A percentile compares a stretch with the other conserved stretches of the same genome.
These are phyloP conservation scores for Oxyscelio sp. DNA, from an alignment of 2,888 invertebrate genomes.

Conservation along the genomic window DNA sequence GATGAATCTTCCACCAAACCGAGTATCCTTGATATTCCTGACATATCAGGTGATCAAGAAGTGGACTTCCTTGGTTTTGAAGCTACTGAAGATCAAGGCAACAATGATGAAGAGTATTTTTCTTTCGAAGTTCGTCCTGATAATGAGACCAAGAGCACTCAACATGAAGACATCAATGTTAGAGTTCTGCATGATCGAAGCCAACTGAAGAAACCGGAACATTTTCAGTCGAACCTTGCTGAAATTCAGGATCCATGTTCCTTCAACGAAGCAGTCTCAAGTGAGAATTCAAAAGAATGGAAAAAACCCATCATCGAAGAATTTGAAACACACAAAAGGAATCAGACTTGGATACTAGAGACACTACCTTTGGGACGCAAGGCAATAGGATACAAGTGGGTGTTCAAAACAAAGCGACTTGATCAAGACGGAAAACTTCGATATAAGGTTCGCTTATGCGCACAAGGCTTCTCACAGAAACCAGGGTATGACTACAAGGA, in stretches of 20 bases:
- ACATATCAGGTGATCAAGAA: no score
- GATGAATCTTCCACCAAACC: no score
- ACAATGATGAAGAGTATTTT: neutral
- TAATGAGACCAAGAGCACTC: neutral
- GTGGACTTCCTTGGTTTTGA: neutral
- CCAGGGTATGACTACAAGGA: constrained; percentile 50
- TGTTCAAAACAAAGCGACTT: constrained; percentile 35
- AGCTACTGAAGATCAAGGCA: neutral
- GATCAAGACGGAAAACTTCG: constrained; percentile 12
- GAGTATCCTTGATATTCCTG: no score
- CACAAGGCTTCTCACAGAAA: constrained; percentile 32
- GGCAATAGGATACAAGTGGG: constrained; percentile 56
- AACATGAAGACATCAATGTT: neutral
- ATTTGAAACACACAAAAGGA: constrained; percentile 29
- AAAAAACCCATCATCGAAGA: constrained; percentile 36
- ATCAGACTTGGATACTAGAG: constrained; percentile 25
- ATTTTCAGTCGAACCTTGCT: neutral
- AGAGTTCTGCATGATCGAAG: constrained; percentile 12
- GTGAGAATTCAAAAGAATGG: constrained; percentile 38
- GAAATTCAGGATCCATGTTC: constrained; percentile 58
- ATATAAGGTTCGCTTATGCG: constrained; percentile 73
- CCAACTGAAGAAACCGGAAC: constrained; percentile 4
- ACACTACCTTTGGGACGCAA: constrained; percentile 4
- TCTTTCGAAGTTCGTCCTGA: neutral
- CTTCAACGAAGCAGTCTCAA: constrained; percentile 22